Evolutionary conservation across 2,797 vertebrate species (phyloP).

Genomic region (Sphenodon punctatus): DNA sequence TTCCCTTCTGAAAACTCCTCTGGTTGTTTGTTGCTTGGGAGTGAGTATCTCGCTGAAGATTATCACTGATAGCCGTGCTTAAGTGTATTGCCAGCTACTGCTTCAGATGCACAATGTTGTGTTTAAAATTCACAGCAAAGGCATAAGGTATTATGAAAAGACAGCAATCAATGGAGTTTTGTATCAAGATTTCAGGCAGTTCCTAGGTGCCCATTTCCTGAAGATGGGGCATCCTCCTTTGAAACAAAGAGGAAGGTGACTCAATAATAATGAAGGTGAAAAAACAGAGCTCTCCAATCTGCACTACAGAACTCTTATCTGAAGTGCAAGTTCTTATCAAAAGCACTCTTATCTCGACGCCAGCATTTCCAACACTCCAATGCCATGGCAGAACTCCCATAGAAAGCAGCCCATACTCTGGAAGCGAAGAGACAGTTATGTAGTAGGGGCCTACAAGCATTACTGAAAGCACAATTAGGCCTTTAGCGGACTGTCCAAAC

Average conservation of each 20-base stretch:
- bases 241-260: slow-evolving; percentile 44
- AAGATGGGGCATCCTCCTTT: slow-evolving; percentile 20
- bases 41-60: slow-evolving; percentile 7
- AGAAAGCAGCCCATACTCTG: background rate
- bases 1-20: slow-evolving; percentile 9
- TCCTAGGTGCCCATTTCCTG: slow-evolving; percentile 19
- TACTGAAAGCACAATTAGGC: background rate
- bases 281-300: slow-evolving; percentile 33
- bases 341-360: slow-evolving; percentile 21
- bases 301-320: background rate
- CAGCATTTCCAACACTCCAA: background rate
- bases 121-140: slow-evolving; percentile 29
- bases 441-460: background rate
- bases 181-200: background rate
- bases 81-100: background rate
- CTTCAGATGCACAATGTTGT: background rate
- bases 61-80: slow-evolving; percentile 10
- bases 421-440: background rate
- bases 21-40: slow-evolving; percentile 29
- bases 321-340: slow-evolving; percentile 24
- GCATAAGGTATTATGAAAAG: slow-evolving; percentile 21
- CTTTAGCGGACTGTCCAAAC: background rate
- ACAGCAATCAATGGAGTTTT: slow-evolving; percentile 34
- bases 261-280: slow-evolving; percentile 57
- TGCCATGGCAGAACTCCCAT: background rate